Base-by-base conservation (phyloP, 2,797 vertebrate genomes). In the Gouania willdenowi region DNA sequence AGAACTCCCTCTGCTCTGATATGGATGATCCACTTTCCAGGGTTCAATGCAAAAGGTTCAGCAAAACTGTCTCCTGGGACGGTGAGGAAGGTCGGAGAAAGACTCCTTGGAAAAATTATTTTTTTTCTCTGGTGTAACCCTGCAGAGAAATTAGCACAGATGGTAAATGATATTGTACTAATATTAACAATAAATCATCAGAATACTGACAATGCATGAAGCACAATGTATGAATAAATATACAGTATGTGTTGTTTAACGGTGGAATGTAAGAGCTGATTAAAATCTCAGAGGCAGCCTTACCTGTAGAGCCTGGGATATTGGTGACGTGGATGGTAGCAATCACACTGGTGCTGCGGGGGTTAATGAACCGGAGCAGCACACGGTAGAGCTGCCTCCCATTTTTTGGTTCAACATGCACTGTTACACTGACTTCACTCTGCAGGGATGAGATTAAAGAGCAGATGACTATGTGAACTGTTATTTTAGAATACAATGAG, bases 331-430 rank as follows among this genome's bases (percentile, higher is more conserved):
- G 82, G 74, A 98, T 49, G 26, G 8, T 88, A 48, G 90, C 94
- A 40, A 75, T 76, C 40, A 90, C 60, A 6, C 74, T 43, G 77
- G 80, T 47, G 21, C 49, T 53, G 69, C 84, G 79, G 24, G 88
- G 87, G 81, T 94, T 97, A 87, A 89, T 56, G 42, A 92, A 97
- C 72, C 88, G 87, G 87, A 98, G 87, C 80, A 95, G 63, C 79
- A 94, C 55, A 31, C 37, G 87, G 87, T 91, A 97, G 52, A 74
- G 82, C 38, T 68, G 79, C 37, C 69, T 78, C 51, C 88, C 82
- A 30, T 87, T 88, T 66, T 79, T 90, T 58, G 88, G 73, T 19
- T 80, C 81, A 71, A 86, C 91, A 75, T 88, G 89, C 87, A 97
- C 78, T 71, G 71, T 84, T 77, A 97, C 79, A 83, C 79, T 93